Evolutionary conservation across 2,113 vertebrate species (phyloP), one percentile per base, ranked within the genome.

Genomic region (Bambusicola thoracicus): DNA sequence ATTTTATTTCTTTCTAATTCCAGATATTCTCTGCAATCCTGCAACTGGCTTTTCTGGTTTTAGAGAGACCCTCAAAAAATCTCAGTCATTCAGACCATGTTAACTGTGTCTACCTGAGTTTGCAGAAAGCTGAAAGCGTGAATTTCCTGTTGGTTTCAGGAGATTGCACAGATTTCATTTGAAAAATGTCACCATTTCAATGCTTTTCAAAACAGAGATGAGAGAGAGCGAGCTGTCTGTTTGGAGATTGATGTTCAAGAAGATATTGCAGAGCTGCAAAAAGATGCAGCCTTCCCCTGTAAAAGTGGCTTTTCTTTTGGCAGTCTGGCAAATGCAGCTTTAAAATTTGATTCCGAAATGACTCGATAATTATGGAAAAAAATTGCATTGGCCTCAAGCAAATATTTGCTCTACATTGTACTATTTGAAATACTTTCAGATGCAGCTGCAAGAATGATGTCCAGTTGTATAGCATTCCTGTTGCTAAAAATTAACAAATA

Each of bases 401-500:
- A 89, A 91, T 92, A 87, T 95, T 96, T 97, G 87, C 76, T 81
- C 43, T 75, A 21, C 61, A 9, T 65, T 81, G 65, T 93, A 81
- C 17, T 27, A 25, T 91, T 89, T 80, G 69, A 87, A 89, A 82
- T 72, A 67, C 69, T 92, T 92, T 12, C 89, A 77, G 87, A 76
- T 90, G 85, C 96, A 97, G 95, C 95, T 95, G 94, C 85, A 78
- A 77, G 58, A 93, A 65, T 72, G 87, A 48, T 84, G 85, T 90
- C 90, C 88, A 84, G 51, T 90, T 94, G 82, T 88, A 16, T 83
- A 90, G 94, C 76, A 49, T 72, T 83, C 66, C 80, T 88, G 85
- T 94, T 93, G 80, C 87, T 88, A 86, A 94, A 87, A 88, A 92
- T 83, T 95, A 84, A 83, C 82, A 88, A 95, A 94, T 91, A 87